These are phyloP conservation scores for Ganaspis brasiliensis DNA, from an alignment of 2,888 invertebrate genomes.

Conservation along the genomic window DNA sequence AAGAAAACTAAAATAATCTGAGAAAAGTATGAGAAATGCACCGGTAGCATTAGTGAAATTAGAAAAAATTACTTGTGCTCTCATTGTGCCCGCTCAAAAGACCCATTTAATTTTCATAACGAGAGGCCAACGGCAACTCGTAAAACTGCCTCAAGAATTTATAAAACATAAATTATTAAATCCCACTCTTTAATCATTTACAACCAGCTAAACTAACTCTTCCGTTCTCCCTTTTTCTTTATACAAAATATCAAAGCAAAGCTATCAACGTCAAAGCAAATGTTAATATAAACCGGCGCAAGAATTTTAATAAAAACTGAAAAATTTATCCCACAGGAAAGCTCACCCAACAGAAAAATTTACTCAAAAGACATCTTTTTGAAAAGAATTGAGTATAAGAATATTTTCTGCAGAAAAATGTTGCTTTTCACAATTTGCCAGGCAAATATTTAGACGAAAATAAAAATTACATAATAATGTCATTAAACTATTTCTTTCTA, in stretches of 20 bases:
- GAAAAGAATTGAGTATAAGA: neutral
- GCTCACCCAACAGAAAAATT: conserved; percentile 7
- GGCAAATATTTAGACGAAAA: too few relatives aligned
- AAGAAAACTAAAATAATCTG: conserved; percentile 18
- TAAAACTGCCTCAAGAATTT: conserved; percentile 26
- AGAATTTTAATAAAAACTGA: conserved; percentile 6
- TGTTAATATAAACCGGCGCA: conserved; percentile 24
- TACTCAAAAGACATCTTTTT: neutral
- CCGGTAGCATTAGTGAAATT: conserved; percentile 1
- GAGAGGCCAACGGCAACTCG: conserved; percentile 19
- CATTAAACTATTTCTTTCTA: too few relatives aligned
- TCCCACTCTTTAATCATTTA: conserved; percentile 28
- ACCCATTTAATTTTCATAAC: conserved; percentile 21
- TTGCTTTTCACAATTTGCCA: too few relatives aligned
- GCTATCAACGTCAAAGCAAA: conserved; percentile 17
- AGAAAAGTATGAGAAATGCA: conserved; percentile 17
- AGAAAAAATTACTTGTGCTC: conserved; percentile 9
- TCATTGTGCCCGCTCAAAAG: neutral
- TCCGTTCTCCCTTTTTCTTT: conserved; percentile 22
- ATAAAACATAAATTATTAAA: conserved; percentile 32
- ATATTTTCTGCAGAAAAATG: neutral
- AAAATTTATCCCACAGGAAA: neutral
- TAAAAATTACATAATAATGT: too few relatives aligned
- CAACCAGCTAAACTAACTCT: conserved; percentile 34
- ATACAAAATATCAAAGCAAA: conserved; percentile 32